Base-by-base conservation (phyloP, 1,140 invertebrate genomes). In the Diorhabda carinulata region DNA sequence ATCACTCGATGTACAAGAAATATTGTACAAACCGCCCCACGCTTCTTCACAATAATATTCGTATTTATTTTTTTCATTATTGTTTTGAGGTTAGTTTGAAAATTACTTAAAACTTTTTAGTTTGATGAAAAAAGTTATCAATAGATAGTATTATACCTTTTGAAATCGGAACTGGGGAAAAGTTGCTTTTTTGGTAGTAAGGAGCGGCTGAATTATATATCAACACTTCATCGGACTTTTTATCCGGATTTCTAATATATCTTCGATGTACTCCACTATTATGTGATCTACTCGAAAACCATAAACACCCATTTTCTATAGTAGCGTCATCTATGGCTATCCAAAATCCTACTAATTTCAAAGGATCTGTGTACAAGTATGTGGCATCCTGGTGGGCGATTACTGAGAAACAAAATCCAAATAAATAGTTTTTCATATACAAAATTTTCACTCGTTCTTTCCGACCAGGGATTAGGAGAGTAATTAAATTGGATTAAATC, bases 321-420 rank as follows among this genome's bases (percentile, higher is more conserved):
- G 91, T 96, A 3, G 95, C 92, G 77, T 98, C 94, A 76, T 98
- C 95, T 2, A 98, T 81, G 3, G 97, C 93, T 60, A 98, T 91
- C 97, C 97, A 99, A 77, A 98, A 91, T 2, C 97, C 96, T 8
- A 95, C 81, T 1, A 91, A 84, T 9, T 87, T 87, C 43, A 86
- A 81, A 10, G 89, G 95, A 67, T 90, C 91, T 0, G 93, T 94
- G 73, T 92, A 86, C 3, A 99, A 83, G 79, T 93, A 99, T 1
- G 93, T 90, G 0, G 89, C 88, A 80, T 98, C 96, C 82, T 97
- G 94, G 82, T 97, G 96, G 0, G 92, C 84, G 5, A 83, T 84
- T 6, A 97, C 95, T 91, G 79, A 43, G 82, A 81, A 60, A 42
- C n/a, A 8, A 52, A 52, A 25, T 25, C 25, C 25, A 25, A 25